Percentiles rank a stretch among this genome's conserved stretches.
Evolutionary conservation across 2,888 invertebrate species (phyloP).

Genomic region (Fragum sueziense): DNA sequence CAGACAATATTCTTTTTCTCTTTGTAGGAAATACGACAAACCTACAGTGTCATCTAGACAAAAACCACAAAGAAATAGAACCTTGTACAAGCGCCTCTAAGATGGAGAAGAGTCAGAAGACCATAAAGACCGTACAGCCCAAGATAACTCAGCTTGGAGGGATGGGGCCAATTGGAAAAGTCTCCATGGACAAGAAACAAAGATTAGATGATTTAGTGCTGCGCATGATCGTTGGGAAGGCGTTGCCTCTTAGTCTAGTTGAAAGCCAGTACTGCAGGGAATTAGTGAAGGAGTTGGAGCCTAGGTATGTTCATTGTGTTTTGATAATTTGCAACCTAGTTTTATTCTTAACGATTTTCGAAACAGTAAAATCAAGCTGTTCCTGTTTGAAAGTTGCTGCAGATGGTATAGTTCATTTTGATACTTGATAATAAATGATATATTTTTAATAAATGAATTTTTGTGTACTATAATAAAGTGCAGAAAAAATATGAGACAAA

Average conservation of each 20-base stretch:
- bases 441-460: too few species aligned
- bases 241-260: not conserved
- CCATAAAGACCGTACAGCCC: not conserved
- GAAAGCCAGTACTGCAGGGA: not conserved
- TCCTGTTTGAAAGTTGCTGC: too few species aligned
- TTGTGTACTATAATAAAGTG: too few species aligned
- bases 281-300: not conserved
- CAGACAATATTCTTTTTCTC: not conserved
- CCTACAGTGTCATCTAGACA: constrained; percentile 2
- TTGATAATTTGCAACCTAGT: too few species aligned
- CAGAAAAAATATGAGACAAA: too few species aligned
- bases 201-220: not conserved
- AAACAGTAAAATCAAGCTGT: too few species aligned
- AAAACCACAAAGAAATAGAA: not conserved
- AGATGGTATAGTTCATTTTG: too few species aligned
- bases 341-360: too few species aligned
- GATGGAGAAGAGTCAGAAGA: not conserved
- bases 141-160: not conserved
- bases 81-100: too few species aligned
- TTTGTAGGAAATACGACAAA: constrained; percentile 13
- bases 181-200: not conserved
- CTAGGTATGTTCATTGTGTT: not conserved
- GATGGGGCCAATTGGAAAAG: not conserved
- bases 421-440: too few species aligned
- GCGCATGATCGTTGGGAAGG: not conserved